A percentile compares a stretch with the other conserved stretches of the same genome.
phyloP scores from a whole-genome alignment of 1,140 invertebrate species.

The Drosophila bocki region DNA sequence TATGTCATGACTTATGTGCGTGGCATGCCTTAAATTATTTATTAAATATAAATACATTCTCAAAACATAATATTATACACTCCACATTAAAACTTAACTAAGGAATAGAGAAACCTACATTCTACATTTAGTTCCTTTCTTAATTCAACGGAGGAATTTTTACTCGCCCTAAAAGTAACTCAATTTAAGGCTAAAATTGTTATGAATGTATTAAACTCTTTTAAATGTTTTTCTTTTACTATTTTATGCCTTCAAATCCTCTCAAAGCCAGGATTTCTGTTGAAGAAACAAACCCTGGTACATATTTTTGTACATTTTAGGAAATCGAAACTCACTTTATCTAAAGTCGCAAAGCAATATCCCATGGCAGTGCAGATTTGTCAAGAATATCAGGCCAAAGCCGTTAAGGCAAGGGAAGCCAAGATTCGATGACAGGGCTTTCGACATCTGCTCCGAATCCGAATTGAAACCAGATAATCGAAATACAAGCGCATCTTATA shows the following conservation, averaged over 20 bases:
- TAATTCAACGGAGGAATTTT: too few relatives aligned
- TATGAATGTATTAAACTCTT: not conserved
- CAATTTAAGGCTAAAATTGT: too few relatives aligned
- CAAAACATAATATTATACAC: too few relatives aligned
- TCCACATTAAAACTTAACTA: too few relatives aligned
- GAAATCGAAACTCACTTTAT: slow-evolving; percentile 12
- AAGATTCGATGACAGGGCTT: slow-evolving; percentile 11
- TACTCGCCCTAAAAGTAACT: too few relatives aligned
- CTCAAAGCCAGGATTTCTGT: not conserved
- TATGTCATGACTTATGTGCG: too few relatives aligned
- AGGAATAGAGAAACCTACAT: too few relatives aligned
- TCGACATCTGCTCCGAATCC: slow-evolving; percentile 13
- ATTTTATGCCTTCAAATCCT: not conserved
- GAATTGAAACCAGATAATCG: slow-evolving; percentile 30
- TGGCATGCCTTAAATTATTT: too few relatives aligned
- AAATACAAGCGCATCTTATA: slow-evolving; percentile 23
- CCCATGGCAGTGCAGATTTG: slow-evolving; percentile 6
- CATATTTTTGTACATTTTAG: not conserved
- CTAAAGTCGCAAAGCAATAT: not conserved
- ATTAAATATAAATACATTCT: too few relatives aligned
- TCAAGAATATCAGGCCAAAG: not conserved
- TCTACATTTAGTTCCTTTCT: too few relatives aligned
- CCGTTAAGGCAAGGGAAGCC: slow-evolving; percentile 14
- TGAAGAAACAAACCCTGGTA: not conserved
- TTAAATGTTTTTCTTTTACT: not conserved